These are phyloP conservation scores for Thunnus albacares DNA, from an alignment of 2,797 vertebrate genomes.

Conservation along the genomic window DNA sequence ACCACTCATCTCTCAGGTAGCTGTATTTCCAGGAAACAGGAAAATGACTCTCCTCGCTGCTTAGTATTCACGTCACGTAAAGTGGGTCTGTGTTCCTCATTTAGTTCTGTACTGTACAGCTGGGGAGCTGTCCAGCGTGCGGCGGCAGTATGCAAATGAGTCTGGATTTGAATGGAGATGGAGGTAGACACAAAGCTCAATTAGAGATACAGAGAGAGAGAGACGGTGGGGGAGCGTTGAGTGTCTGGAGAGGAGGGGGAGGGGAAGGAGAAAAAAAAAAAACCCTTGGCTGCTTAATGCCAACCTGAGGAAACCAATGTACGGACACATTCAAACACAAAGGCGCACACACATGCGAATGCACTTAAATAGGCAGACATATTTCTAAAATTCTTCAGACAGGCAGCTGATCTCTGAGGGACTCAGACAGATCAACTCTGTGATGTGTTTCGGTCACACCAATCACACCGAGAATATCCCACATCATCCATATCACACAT, in stretches of 20 bases:
- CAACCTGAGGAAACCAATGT: constrained; percentile 81
- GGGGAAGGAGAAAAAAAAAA: constrained; percentile 11
- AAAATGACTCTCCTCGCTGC: constrained; percentile 74
- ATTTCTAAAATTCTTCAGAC: constrained; percentile 59
- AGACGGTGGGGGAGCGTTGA: constrained; percentile 68
- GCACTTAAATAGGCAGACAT: constrained; percentile 47
- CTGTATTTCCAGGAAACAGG: constrained; percentile 70
- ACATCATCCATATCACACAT: constrained; percentile 51
- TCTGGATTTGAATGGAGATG: constrained; percentile 85
- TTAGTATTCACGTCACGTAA: constrained; percentile 94
- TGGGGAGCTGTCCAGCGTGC: constrained; percentile 89
- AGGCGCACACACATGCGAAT: constrained; percentile 58
- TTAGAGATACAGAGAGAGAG: constrained; percentile 78
- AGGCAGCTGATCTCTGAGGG: constrained; percentile 61
- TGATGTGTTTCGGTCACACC: constrained; percentile 47
- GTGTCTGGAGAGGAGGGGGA: constrained; percentile 70
- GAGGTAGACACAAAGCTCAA: constrained; percentile 89
- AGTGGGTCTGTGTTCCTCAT: constrained; percentile 92
- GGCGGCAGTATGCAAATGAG: constrained; percentile 89
- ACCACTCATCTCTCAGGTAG: constrained; percentile 68
- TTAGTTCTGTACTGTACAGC: constrained; percentile 90
- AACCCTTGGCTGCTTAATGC: constrained; percentile 81
- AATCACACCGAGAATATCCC: constrained; percentile 55
- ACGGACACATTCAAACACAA: constrained; percentile 70
- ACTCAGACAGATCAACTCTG: constrained; percentile 54